Evolutionary conservation across 2,113 vertebrate species (phyloP).

Genomic region (Saimiri boliviensis): DNA sequence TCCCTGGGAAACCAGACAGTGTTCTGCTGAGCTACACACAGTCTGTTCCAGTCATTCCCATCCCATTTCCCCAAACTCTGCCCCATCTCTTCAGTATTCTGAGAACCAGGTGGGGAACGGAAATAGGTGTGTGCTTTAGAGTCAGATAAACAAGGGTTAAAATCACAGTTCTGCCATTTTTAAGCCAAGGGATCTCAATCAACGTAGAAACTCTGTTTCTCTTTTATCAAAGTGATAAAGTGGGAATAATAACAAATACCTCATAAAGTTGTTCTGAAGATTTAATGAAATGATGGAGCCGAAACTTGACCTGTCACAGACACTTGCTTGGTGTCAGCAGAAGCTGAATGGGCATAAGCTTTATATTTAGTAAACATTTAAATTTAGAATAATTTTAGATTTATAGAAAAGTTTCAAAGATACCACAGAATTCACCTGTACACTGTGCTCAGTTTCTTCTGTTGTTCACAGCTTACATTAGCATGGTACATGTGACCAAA

Average conservation of each 20-base stretch:
- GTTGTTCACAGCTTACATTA: background rate
- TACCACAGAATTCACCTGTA: background rate
- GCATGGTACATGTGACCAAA: background rate
- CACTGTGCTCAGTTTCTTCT: background rate
- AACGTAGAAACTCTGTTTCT: background rate
- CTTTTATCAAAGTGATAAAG: background rate
- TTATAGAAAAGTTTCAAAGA: background rate
- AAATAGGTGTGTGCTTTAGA: background rate
- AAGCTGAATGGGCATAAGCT: background rate
- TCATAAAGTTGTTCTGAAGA: background rate
- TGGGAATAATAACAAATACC: background rate
- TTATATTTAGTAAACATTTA: background rate
- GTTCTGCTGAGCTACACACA: rapidly evolving
- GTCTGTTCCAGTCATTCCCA: no score
- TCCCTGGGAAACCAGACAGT: background rate
- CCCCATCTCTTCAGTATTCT: background rate
- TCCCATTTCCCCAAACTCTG: no score
- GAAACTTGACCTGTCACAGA: background rate
- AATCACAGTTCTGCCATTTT: background rate
- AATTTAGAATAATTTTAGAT: background rate
- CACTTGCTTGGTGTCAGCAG: no score
- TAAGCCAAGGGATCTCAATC: background rate
- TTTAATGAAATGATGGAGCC: background rate
- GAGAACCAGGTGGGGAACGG: background rate
- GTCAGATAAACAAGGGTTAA: background rate